phyloP scores from a whole-genome alignment of 2,113 vertebrate species.

The Anolis sagrei region DNA sequence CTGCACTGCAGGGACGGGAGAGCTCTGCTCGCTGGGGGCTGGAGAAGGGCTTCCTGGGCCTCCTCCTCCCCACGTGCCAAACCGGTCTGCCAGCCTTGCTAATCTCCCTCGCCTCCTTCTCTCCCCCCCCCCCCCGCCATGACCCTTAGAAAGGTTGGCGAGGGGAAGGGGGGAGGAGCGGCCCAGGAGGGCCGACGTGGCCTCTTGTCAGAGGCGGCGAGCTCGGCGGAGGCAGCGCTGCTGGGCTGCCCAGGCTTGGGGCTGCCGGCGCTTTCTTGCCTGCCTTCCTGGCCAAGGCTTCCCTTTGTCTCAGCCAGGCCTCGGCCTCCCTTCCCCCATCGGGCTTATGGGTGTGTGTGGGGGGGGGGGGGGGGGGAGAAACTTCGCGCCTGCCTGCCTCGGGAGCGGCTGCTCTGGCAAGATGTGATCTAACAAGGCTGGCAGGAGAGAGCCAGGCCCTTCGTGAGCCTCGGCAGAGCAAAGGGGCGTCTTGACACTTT shows the following conservation, averaged over 20 bases:
- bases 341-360: no score
- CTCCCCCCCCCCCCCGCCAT: not conserved
- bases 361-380: no score
- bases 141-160: conserved; percentile 14
- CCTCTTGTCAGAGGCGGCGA: not conserved
- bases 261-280: not conserved
- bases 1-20: no score
- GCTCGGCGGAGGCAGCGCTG: not conserved
- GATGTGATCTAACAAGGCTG: not conserved
- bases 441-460: not conserved
- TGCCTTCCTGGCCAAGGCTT: not conserved
- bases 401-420: not conserved
- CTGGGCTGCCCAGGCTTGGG: no score
- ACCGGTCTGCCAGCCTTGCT: not conserved
- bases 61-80: not conserved
- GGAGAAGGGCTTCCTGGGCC: not conserved
- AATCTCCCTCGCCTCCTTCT: not conserved
- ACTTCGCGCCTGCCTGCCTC: not conserved
- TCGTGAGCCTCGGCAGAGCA: no score
- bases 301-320: not conserved
- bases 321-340: no score
- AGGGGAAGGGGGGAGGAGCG: conserved; percentile 1
- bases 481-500: no score
- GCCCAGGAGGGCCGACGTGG: not conserved
- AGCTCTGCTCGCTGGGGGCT: no score